These are phyloP conservation scores for Halcyon badia DNA, from an alignment of 2,797 vertebrate genomes.

Conservation along the genomic window DNA sequence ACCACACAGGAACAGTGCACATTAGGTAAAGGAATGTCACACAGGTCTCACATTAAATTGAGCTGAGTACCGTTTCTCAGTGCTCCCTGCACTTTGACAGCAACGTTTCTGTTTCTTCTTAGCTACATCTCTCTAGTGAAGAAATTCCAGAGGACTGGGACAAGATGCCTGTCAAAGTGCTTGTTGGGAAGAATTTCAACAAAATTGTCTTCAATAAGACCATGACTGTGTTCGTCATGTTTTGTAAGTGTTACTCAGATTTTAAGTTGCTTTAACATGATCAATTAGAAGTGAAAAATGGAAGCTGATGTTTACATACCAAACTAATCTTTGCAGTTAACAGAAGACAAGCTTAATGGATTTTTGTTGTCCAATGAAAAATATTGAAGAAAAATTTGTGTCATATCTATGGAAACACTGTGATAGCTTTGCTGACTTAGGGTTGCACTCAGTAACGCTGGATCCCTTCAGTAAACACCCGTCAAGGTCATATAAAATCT, in stretches of 20 bases:
- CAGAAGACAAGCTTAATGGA: not conserved
- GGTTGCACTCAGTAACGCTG: not conserved
- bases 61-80: not conserved
- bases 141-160: constrained; percentile 90
- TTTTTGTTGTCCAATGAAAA: not conserved
- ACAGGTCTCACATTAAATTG: not conserved
- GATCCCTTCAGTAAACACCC: not conserved
- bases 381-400: not conserved
- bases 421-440: not conserved
- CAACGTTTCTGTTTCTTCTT: constrained; percentile 32
- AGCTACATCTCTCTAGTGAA: constrained; percentile 84
- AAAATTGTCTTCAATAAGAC: constrained; percentile 86
- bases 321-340: not conserved
- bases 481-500: not conserved
- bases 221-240: constrained; percentile 89
- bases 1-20: not conserved
- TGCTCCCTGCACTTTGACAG: not conserved
- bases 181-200: constrained; percentile 92
- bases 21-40: not conserved
- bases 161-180: constrained; percentile 86
- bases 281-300: not conserved
- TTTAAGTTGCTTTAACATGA: not conserved
- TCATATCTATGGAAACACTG: not conserved
- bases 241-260: constrained; percentile 86
- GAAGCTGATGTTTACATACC: not conserved